These are phyloP conservation scores for Atrina japonica DNA, from an alignment of 2,888 invertebrate species.

Conservation along the genomic window DNA sequence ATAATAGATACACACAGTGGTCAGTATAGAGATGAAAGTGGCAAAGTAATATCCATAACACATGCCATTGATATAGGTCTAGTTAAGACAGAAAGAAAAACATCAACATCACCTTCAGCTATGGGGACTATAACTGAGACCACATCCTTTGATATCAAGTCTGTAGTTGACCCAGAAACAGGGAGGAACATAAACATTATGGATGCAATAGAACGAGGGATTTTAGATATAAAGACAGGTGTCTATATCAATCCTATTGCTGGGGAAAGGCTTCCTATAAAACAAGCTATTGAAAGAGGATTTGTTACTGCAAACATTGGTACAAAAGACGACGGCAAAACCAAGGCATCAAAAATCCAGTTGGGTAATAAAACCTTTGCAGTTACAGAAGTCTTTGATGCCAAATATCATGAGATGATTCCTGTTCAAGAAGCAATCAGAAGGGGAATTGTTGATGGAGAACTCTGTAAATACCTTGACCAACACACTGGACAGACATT, in stretches of 20 bases:
- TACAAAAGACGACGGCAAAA: constrained; percentile 36
- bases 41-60: constrained; percentile 59
- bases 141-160: constrained; percentile 69
- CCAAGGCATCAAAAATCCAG: constrained; percentile 35
- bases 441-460: constrained; percentile 69
- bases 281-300: constrained; percentile 89
- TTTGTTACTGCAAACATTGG: constrained; percentile 87
- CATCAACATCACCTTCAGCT: constrained; percentile 23
- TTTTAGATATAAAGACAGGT: constrained; percentile 81
- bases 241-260: constrained; percentile 79
- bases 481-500: constrained; percentile 57
- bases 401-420: constrained; percentile 84
- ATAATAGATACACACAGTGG: constrained; percentile 84
- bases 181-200: constrained; percentile 85
- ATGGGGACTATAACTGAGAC: constrained; percentile 54
- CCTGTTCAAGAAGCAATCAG: constrained; percentile 64
- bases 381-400: constrained; percentile 85
- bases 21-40: constrained; percentile 55
- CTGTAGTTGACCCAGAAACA: constrained; percentile 88
- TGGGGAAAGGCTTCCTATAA: constrained; percentile 84
- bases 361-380: constrained; percentile 46
- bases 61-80: constrained; percentile 59
- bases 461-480: constrained; percentile 57
- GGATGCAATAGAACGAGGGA: constrained; percentile 79
- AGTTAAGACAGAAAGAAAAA: constrained; percentile 54